Percentiles rank a stretch among this genome's conserved stretches.
Evolutionary conservation across 1,140 invertebrate genomes (phyloP).

Genomic region (Orchestia grillus): DNA sequence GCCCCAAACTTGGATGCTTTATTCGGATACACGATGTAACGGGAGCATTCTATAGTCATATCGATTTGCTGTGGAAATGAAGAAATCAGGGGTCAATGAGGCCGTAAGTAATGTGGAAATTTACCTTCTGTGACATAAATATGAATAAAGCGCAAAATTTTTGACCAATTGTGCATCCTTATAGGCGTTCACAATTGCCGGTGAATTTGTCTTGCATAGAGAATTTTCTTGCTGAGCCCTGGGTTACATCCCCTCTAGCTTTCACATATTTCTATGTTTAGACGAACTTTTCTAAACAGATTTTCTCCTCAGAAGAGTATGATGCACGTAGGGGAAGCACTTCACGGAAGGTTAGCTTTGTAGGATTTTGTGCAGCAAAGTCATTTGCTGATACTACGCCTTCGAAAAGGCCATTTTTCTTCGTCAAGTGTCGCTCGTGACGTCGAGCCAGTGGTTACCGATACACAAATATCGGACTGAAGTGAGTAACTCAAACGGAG

Average conservation of each 20-base stretch:
- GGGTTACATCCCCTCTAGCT: neutral
- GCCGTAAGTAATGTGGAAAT: too few relatives aligned
- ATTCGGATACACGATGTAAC: too few relatives aligned
- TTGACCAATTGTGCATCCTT: too few relatives aligned
- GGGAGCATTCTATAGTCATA: too few relatives aligned
- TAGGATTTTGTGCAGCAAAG: neutral
- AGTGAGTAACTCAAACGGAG: neutral
- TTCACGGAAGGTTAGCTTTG: neutral
- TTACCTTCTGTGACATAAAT: too few relatives aligned
- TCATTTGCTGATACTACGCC: neutral
- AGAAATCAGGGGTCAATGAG: too few relatives aligned
- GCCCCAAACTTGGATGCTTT: too few relatives aligned
- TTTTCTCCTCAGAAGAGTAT: neutral
- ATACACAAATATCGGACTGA: constrained; percentile 1
- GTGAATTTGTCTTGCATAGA: too few relatives aligned
- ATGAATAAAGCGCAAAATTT: too few relatives aligned
- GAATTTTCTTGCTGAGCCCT: neutral
- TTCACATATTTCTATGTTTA: neutral
- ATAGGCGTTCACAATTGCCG: too few relatives aligned
- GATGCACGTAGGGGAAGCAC: neutral
- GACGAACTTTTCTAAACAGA: neutral
- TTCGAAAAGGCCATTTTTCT: neutral
- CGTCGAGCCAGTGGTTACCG: neutral
- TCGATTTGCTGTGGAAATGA: too few relatives aligned
- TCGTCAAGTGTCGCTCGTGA: neutral